phyloP scores from a whole-genome alignment of 2,797 vertebrate species.

The Schizopygopsis pylzovi region DNA sequence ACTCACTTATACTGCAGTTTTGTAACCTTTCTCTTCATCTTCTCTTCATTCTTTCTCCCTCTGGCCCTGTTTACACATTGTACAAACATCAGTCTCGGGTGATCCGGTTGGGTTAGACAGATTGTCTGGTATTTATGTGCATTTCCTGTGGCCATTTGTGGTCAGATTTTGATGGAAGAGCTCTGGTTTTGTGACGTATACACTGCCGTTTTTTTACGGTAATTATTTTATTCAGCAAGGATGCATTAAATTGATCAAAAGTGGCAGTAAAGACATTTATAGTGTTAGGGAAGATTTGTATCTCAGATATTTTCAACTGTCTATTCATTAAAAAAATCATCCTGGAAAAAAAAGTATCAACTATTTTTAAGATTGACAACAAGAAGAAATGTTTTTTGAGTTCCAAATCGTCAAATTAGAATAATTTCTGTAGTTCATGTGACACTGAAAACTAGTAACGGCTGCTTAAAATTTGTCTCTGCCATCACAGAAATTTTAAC shows the following conservation, averaged over 20 bases:
- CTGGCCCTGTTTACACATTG: neutral
- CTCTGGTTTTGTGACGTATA: neutral
- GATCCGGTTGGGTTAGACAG: neutral
- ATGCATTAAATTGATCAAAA: neutral
- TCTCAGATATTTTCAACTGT: neutral
- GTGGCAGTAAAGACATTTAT: neutral
- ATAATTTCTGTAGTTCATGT: neutral
- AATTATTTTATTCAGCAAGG: neutral
- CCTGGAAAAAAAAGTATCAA: neutral
- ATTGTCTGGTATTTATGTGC: neutral
- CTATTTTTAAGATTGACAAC: neutral
- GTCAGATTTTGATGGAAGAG: neutral
- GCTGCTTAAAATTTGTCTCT: neutral
- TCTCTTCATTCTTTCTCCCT: neutral
- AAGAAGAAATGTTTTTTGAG: neutral
- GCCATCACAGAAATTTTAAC: too few relatives aligned
- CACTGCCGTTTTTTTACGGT: neutral
- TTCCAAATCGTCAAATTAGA: neutral
- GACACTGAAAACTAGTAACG: neutral
- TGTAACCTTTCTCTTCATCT: constrained; percentile 19
- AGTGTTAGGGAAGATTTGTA: neutral
- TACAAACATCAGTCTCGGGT: neutral
- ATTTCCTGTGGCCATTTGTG: neutral
- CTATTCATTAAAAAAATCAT: neutral
- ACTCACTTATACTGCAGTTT: constrained; percentile 2